Conservation (phyloP, 2,797 vertebrate genomes). For the Betta splendens region DNA sequence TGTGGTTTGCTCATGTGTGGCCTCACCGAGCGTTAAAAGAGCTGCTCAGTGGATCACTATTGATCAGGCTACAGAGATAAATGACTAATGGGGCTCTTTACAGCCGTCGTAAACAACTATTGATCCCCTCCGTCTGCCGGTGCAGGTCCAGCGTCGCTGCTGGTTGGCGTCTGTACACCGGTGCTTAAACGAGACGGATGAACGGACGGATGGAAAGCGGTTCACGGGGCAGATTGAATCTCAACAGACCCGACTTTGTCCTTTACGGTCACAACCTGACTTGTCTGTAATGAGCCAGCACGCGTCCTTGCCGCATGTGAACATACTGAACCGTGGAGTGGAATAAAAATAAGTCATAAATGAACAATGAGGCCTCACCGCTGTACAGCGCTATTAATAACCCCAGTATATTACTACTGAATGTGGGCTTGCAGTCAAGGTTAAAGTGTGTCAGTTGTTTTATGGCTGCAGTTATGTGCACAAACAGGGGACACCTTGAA, state of each 20-base stretch:
- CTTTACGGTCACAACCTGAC: conserved; percentile 7
- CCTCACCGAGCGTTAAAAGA: conserved; percentile 28
- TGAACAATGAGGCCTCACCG: conserved; percentile 6
- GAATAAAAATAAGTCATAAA: conserved; percentile 27
- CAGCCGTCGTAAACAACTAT: conserved; percentile 52
- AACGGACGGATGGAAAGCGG: neutral
- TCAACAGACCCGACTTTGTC: conserved; percentile 25
- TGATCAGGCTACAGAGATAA: conserved; percentile 23
- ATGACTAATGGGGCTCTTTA: conserved; percentile 61
- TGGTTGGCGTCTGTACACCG: no score
- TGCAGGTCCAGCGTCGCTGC: conserved; percentile 2
- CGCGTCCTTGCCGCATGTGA: conserved; percentile 14
- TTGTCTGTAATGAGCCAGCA: conserved; percentile 5
- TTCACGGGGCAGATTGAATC: neutral
- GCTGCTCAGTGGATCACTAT: conserved; percentile 1
- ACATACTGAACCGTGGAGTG: conserved; percentile 20
- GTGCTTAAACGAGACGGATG: no score
- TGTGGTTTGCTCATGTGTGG: conserved; percentile 20
- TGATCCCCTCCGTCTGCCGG: conserved; percentile 39
- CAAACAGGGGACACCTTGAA: conserved; percentile 54
- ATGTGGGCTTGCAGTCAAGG: conserved; percentile 53
- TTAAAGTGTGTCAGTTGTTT: conserved; percentile 42
- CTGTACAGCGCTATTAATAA: conserved; percentile 54
- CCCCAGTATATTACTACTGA: conserved; percentile 38
- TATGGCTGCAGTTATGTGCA: conserved; percentile 34